These are phyloP conservation scores for Hyphantria cunea DNA, from an alignment of 1,140 invertebrate genomes.

Conservation along the genomic window DNA sequence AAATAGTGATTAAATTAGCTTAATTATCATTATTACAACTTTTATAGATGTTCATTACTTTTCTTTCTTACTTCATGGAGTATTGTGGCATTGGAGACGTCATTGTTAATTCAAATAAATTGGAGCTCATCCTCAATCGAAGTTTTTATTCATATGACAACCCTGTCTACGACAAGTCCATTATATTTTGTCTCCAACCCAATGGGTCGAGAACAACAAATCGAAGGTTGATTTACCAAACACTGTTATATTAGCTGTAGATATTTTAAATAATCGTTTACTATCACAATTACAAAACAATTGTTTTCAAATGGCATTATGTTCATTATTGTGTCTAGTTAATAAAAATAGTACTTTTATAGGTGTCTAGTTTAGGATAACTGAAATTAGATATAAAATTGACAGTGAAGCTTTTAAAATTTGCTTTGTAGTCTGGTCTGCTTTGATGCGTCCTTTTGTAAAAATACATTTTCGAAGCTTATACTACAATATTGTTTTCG, in stretches of 20 bases:
- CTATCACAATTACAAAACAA: slow-evolving; percentile 16
- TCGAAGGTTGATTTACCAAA: slow-evolving; percentile 4
- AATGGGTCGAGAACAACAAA: slow-evolving; percentile 14
- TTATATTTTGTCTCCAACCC: slow-evolving; percentile 50
- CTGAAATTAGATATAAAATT: slow-evolving; percentile 66
- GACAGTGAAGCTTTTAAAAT: slow-evolving; percentile 67
- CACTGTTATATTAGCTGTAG: slow-evolving; percentile 19
- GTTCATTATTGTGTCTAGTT: slow-evolving; percentile 29
- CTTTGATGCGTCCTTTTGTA: slow-evolving; percentile 63
- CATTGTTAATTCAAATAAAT: slow-evolving; percentile 82
- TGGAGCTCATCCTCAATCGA: slow-evolving; percentile 79
- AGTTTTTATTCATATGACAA: slow-evolving; percentile 73
- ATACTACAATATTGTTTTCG: slow-evolving; percentile 26
- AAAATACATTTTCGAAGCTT: slow-evolving; percentile 49
- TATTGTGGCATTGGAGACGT: slow-evolving; percentile 80
- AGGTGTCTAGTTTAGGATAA: slow-evolving; percentile 70
- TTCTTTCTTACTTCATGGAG: slow-evolving; percentile 80
- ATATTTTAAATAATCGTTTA: slow-evolving; percentile 20
- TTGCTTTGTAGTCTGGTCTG: slow-evolving; percentile 71
- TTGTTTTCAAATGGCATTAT: slow-evolving; percentile 27
- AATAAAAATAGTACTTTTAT: slow-evolving; percentile 42
- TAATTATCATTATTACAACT: slow-evolving; percentile 81
- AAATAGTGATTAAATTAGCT: slow-evolving; percentile 81
- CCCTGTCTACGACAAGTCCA: slow-evolving; percentile 47
- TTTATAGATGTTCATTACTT: slow-evolving; percentile 81